Evolutionary conservation across 2,888 invertebrate genomes (phyloP).

Genomic region (Ennomos fuscantarius): DNA sequence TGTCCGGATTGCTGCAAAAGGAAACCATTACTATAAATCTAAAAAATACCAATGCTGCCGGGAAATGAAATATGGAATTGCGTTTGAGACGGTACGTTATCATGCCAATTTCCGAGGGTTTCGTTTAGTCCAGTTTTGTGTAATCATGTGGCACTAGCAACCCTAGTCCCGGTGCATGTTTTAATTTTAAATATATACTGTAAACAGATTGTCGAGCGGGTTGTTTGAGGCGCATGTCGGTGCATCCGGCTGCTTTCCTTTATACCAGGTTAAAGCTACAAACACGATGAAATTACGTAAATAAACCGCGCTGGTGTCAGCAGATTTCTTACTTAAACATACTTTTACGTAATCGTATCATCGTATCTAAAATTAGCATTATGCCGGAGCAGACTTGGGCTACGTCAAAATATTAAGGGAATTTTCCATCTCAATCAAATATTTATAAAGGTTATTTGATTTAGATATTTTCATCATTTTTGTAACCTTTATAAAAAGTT

Average conservation of each 20-base stretch:
- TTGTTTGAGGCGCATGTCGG: conserved; percentile 42
- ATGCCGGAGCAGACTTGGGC: no score
- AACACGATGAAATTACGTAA: conserved; percentile 39
- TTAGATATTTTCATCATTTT: no score
- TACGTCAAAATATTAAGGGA: no score
- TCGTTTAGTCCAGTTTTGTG: neutral
- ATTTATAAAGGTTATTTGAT: no score
- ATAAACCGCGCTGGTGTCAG: conserved; percentile 24
- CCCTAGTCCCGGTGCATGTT: conserved; percentile 56
- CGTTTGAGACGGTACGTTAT: conserved; percentile 7
- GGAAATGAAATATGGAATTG: conserved; percentile 34
- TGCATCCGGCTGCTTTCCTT: conserved; percentile 28
- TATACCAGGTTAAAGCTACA: conserved; percentile 43
- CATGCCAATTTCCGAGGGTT: conserved; percentile 14
- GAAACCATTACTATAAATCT: conserved; percentile 44
- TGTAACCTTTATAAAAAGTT: no score
- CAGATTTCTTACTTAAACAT: conserved; percentile 21
- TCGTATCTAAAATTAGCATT: no score
- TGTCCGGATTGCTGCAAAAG: conserved; percentile 12
- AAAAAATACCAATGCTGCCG: conserved; percentile 34
- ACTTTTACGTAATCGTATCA: conserved; percentile 19
- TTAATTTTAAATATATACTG: conserved; percentile 61
- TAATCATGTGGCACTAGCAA: conserved; percentile 19
- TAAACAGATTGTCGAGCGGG: conserved; percentile 66
- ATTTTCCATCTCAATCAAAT: no score